Evolutionary conservation across 1,140 invertebrate genomes (phyloP), one percentile per base, ranked within the genome.

Genomic region (Solenopsis fugax): DNA sequence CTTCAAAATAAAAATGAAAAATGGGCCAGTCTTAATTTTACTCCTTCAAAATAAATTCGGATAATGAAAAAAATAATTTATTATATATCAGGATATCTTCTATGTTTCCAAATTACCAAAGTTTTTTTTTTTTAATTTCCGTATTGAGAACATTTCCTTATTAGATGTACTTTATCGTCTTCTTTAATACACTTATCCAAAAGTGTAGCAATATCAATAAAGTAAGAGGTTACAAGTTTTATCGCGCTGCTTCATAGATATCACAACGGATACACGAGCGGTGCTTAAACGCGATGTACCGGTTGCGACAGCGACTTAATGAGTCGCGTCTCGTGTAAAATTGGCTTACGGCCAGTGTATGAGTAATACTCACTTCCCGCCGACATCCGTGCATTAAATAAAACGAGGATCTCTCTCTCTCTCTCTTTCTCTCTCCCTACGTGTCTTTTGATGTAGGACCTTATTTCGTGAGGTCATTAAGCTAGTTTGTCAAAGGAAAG

Each of bases 331-430:
- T 89, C 89, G 87, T 90, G 88, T 91, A 91, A 92, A 93, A 90
- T 90, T 92, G 93, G 93, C 91, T 80, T 87, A 73, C 76, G 56
- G 89, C 93, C 93, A 93, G 87, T 87, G 86, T 76, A 89, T 92
- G 93, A 93, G 89, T 93, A 93, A 93, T 93, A 90, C 88, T 87
- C 87, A 90, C 90, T 90, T 88, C 77, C 77, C 87, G 75, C 89
- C 90, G 89, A 87, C 89, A 85, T 82, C 86, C 89, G 71, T 48
- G 54, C 89, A 62, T 64, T 85, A 71, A 90, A 91, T 78, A 86
- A 91, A 91, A 90, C 87, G 85, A 88, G 85, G 75, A 67, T 71
- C 41, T 73, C 37, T 48, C n/a, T n/a, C n/a, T n/a, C n/a, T n/a
- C n/a, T 67, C 52, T 75, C 50, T 60, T 29, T 18, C 16, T 58